Percentiles rank a stretch among this genome's conserved stretches.
These are phyloP conservation scores for Dicerorhinus sumatrensis DNA, from an alignment of 2,113 vertebrate genomes.

Conservation along the genomic window DNA sequence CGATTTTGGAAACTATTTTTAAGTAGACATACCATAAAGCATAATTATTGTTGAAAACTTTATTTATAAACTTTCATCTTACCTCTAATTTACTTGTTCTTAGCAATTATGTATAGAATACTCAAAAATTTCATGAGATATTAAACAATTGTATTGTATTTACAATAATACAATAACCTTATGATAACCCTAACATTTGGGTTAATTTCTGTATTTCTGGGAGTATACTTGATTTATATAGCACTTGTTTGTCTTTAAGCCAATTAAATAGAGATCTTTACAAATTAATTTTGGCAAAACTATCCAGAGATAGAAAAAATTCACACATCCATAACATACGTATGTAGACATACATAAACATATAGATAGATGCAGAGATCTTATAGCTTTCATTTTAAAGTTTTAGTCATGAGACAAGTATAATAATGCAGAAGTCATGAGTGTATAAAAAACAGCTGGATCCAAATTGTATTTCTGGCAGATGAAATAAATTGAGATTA, in stretches of 20 bases:
- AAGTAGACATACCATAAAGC: background rate
- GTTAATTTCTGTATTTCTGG: background rate
- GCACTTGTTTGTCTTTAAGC: background rate
- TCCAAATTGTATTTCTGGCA: background rate
- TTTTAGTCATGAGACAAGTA: background rate
- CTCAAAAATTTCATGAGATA: background rate
- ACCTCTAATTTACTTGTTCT: background rate
- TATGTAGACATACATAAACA: background rate
- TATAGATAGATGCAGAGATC: background rate
- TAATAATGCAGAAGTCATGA: background rate
- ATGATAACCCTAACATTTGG: background rate
- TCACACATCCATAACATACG: background rate
- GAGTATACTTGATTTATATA: background rate
- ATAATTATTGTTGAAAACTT: background rate
- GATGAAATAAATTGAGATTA: background rate
- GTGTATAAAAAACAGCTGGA: background rate
- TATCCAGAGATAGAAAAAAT: background rate
- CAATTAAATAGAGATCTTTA: background rate
- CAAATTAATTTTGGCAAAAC: background rate
- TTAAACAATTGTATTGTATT: background rate
- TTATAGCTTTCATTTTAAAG: background rate
- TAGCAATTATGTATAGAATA: background rate
- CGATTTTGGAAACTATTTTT: background rate
- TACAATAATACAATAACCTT: no score
- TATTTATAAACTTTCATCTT: background rate